Conservation (phyloP, 2,888 invertebrate species). For the Chrysolina oricalcia region DNA sequence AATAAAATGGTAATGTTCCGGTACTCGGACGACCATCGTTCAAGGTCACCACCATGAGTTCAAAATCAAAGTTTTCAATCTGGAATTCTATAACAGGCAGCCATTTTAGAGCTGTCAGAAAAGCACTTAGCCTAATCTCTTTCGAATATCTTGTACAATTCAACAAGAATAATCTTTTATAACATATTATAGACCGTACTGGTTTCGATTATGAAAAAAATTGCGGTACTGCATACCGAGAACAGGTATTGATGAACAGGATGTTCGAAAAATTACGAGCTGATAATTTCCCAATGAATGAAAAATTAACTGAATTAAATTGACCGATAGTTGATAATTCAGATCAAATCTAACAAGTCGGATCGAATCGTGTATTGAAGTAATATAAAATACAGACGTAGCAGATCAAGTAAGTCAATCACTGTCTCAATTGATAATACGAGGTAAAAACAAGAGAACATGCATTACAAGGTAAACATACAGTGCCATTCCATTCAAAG, state of each 20-base stretch:
- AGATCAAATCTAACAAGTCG: too few relatives aligned
- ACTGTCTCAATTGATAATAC: too few relatives aligned
- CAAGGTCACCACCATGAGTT: conserved; percentile 44
- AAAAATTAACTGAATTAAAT: too few relatives aligned
- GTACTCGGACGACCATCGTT: conserved; percentile 3
- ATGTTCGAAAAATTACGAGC: not conserved
- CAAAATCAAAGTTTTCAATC: conserved; percentile 50
- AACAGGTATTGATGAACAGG: conserved; percentile 35
- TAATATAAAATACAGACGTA: too few relatives aligned
- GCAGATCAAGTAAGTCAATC: too few relatives aligned
- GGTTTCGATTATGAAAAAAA: conserved; percentile 43
- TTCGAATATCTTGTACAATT: conserved; percentile 49
- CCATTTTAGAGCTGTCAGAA: conserved; percentile 53
- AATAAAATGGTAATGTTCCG: conserved; percentile 24
- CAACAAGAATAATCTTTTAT: conserved; percentile 50
- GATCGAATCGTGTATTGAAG: too few relatives aligned
- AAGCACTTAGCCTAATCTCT: conserved; percentile 55
- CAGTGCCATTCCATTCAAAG: too few relatives aligned
- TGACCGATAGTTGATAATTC: too few relatives aligned
- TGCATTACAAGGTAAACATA: too few relatives aligned
- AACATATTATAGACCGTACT: conserved; percentile 41
- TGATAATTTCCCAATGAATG: too few relatives aligned
- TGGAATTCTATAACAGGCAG: conserved; percentile 46
- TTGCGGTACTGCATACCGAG: conserved; percentile 36
- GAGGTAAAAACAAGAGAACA: too few relatives aligned